Evolutionary conservation across 2,888 invertebrate genomes (phyloP).

Genomic region (Micoletzkya japonica): DNA sequence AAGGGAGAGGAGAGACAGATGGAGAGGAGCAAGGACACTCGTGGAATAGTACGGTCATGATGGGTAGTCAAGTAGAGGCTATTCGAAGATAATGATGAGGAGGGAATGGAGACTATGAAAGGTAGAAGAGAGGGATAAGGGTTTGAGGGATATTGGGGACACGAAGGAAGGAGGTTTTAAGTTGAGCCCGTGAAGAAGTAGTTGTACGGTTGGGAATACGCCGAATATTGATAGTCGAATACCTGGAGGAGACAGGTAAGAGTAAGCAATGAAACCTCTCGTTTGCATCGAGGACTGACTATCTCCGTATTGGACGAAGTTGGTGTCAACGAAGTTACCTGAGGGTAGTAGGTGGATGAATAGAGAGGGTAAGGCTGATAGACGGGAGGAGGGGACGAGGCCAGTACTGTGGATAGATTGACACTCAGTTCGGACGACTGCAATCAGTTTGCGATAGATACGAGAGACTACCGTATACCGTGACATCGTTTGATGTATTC

Average conservation of each 20-base stretch:
- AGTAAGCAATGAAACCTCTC: background rate
- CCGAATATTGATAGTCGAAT: background rate
- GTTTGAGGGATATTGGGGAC: too few relatives aligned
- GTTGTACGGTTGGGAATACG: background rate
- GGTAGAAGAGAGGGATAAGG: too few relatives aligned
- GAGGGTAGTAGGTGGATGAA: constrained; percentile 9
- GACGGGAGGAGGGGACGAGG: background rate
- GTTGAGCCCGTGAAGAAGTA: background rate
- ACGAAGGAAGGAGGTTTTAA: background rate
- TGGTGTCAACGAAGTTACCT: constrained; percentile 2
- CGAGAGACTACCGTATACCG: too few relatives aligned
- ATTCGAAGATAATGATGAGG: too few relatives aligned
- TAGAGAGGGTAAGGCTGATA: constrained; percentile 7
- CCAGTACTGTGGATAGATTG: constrained; percentile 5
- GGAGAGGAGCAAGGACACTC: too few relatives aligned
- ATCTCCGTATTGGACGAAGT: background rate
- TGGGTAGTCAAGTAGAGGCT: too few relatives aligned
- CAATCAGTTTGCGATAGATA: too few relatives aligned
- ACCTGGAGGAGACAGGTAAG: background rate
- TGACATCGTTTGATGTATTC: background rate
- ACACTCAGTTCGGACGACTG: too few relatives aligned
- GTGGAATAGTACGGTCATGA: too few relatives aligned
- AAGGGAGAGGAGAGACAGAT: too few relatives aligned
- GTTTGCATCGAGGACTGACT: background rate
- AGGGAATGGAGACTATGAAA: too few relatives aligned